Evolutionary conservation across 1,140 invertebrate genomes (phyloP).

Genomic region (Hycleus phaleratus): DNA sequence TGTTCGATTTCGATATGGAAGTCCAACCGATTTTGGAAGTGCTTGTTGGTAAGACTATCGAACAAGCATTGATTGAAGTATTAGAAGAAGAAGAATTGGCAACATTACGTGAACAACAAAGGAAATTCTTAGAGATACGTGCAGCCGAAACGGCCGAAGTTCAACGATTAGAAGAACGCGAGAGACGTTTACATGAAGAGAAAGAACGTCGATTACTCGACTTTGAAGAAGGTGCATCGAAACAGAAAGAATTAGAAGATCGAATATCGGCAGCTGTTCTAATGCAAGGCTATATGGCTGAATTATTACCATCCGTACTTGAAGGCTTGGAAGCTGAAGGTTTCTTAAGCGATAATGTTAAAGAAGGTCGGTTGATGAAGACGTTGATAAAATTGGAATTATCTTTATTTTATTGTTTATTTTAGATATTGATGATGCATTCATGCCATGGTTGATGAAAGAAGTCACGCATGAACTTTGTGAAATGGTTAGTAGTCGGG

Average conservation of each 20-base stretch:
- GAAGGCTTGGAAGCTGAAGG: constrained; percentile 70
- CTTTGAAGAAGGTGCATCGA: constrained; percentile 46
- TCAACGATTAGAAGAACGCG: constrained; percentile 64
- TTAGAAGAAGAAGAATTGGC: constrained; percentile 70
- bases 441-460: constrained; percentile 82
- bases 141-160: constrained; percentile 72
- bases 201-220: constrained; percentile 51
- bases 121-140: constrained; percentile 66
- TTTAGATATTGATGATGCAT: constrained; percentile 66
- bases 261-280: constrained; percentile 73
- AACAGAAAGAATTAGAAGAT: constrained; percentile 65
- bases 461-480: constrained; percentile 73
- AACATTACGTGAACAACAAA: constrained; percentile 65
- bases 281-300: constrained; percentile 72
- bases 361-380: constrained; percentile 47
- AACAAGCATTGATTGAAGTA: constrained; percentile 78
- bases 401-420: constrained; percentile 14
- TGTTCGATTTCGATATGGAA: constrained; percentile 86
- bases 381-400: not conserved
- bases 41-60: constrained; percentile 78
- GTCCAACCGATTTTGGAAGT: constrained; percentile 81
- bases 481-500: constrained; percentile 66
- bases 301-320: constrained; percentile 74
- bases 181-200: constrained; percentile 48
- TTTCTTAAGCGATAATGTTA: constrained; percentile 63